Evolutionary conservation across 2,888 invertebrate species (phyloP), one percentile per base, ranked within the genome.

Genomic region (Beris chalybata): DNA sequence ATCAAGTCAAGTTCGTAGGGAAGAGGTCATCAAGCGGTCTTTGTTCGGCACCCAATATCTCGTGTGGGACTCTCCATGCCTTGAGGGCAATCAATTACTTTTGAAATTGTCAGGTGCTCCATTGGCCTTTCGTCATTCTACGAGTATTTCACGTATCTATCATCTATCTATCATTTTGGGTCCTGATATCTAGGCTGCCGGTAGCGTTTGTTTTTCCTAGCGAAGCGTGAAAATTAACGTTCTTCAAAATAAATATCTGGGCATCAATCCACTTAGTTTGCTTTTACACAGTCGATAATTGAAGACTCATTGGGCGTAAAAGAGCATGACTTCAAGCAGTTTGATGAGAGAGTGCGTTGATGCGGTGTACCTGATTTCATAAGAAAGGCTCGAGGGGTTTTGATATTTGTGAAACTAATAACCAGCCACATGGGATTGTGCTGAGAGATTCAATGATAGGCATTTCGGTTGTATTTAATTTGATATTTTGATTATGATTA

Each of bases 301-400:
- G 54, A 54, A 12, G 54, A 2, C 5, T 38, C 3, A 38, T 52
- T 29, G 52, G 52, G 11, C 29, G 52, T 22, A 4, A 52, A 29
- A 38, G 1, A 38, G 38, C 38, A 38, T 38, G 38, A 22, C 52
- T 7, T 22, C 3, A 7, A 52, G 52, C 22, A 13, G 13, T 12
- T 15, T 22, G 15, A 52, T 52, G 29, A 52, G 52, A 22, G 52
- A 11, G 38, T 38, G 38, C 22, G 52, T 22, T 7, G 5, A 52
- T 22, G 3, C 52, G 2, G 6, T 52, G 52, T 15, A 30, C 4
- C 9, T n/a, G 11, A 22, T 54, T 54, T 54, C 9, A 32, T 15
- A 54, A 54, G n/a, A 54, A 54, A 54, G n/a, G 54, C 54, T 32
- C 13, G 2, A 32, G 54, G 54, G n/a, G 30, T 31, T n/a, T 12